Base-by-base conservation (phyloP, 2,888 invertebrate species). In the Spodoptera littoralis region DNA sequence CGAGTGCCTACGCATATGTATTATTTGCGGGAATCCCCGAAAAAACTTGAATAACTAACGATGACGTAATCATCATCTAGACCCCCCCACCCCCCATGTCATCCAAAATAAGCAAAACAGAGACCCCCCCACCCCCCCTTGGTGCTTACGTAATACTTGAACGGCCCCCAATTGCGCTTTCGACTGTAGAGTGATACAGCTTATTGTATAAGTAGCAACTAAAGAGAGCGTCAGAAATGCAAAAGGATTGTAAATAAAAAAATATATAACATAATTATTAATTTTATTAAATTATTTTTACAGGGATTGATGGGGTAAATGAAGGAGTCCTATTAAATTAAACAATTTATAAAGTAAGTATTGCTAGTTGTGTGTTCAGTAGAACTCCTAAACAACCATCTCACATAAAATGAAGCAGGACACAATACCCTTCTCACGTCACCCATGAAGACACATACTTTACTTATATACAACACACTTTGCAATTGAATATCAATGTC, bases 211-310 rank as follows among this genome's bases (percentile, higher is more conserved):
- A 2, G 1, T 18, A 18, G 18, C 18, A 18, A 2, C 1, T 18
- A 18, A 18, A 18, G 18, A 18, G 27, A 5, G 27, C 27, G 27
- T 27, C 27, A 27, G 27, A 27, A 27, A 27, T 5, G 27, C 5
- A 27, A 27, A 27, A 27, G 27, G 36, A 9, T 36, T 36, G 36
- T 5, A 12, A 47, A 24, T 12, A 11, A 60, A n/a, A 57, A 46
- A 54, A 51, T 52, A 6, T 27, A 44, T 0, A 45, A 41, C 65
- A 73, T 18, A 18, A 18, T 18, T 67, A 73, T 79, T 65, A 70
- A 58, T 65, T 76, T 79, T 71, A 78, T 73, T 78, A 42, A 73
- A 79, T 71, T 68, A 73, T 60, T 45, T 68, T 79, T 71, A 71
- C 63, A 78, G 52, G 24, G n/a, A 57, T 67, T 47, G 11, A 24